phyloP scores from a whole-genome alignment of 2,113 vertebrate genomes.

The Drymodes brunneopygia region DNA sequence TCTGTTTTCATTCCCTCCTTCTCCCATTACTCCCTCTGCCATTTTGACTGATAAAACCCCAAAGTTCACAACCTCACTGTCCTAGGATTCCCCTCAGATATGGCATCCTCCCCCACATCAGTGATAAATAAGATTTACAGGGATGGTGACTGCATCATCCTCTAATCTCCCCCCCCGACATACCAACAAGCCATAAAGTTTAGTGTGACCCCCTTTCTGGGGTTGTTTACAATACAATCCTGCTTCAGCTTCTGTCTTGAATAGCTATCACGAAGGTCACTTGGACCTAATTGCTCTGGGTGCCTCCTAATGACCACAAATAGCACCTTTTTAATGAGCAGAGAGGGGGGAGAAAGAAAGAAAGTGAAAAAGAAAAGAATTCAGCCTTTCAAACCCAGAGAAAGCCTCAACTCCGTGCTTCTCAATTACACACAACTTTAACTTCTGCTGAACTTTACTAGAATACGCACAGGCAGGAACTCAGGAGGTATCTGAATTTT shows the following conservation, averaged over 20 bases:
- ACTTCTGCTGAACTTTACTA: constrained; percentile 18
- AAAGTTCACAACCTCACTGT: constrained; percentile 59
- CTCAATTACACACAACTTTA: neutral
- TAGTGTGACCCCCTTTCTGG: constrained; percentile 63
- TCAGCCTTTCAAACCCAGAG: constrained; percentile 30
- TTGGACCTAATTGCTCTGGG: constrained; percentile 77
- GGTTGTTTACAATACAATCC: constrained; percentile 70
- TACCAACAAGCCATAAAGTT: constrained; percentile 67
- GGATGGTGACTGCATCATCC: constrained; percentile 38
- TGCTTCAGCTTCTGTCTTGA: constrained; percentile 80
- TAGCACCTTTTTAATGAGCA: constrained; percentile 66
- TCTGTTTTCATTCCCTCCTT: neutral
- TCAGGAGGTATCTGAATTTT: neutral
- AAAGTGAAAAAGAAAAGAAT: constrained; percentile 29
- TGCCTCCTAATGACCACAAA: constrained; percentile 76
- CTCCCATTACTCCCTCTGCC: neutral
- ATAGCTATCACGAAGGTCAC: constrained; percentile 78
- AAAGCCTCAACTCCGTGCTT: neutral
- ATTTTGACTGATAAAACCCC: constrained; percentile 17
- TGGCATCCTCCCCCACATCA: neutral
- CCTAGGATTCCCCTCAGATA: constrained; percentile 46
- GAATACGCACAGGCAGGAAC: neutral
- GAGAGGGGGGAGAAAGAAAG: neutral
- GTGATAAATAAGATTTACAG: constrained; percentile 57
- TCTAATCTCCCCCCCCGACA: constrained; percentile 34